Evolutionary conservation across 2,113 vertebrate species (phyloP), one percentile per base, ranked within the genome.

Genomic region (Tamias sibiricus): DNA sequence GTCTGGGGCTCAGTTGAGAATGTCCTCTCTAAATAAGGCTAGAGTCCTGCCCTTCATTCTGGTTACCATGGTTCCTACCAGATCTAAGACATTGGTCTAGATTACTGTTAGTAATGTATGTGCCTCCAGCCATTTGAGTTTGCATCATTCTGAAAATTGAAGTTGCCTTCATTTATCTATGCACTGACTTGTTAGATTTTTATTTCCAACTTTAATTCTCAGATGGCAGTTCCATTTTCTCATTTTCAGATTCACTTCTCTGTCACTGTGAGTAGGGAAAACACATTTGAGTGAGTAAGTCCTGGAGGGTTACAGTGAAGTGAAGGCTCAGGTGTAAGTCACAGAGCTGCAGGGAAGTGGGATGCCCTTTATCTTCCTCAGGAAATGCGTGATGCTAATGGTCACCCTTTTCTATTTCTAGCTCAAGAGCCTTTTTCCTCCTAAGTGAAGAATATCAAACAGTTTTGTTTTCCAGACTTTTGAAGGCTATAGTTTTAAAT

Each of bases 151-250:
- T 96, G 49, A 77, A 42, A 87, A 16, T 28, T 64, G 32, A 94
- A 90, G 59, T 79, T 71, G 49, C n/a, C 62, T 94, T 62, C 44
- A 24, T 47, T 93, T 86, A 74, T 74, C 11, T 49, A 0, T 91
- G 11, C 19, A 84, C 28, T 90, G 81, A 94, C 19, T 52, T 88
- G 66, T 49, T 92, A 0, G 44, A 37, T 64, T 91, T 94, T 91
- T 92, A 91, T 88, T 82, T 85, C 74, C 28, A 88, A 57, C 22
- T 47, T 95, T 57, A 96, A 79, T 85, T 95, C 85, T 94, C 69
- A 93, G 19, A 26, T 37, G 75, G 28, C 32, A 79, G 68, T 71
- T 17, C 93, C 83, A 52, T 71, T 88, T 84, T 95, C 81, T 96
- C 59, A 72, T 82, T 88, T 88, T 82, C 47, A 86, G 19, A 59